phyloP scores from a whole-genome alignment of 2,888 invertebrate genomes.

The Netelia fuscicornis region DNA sequence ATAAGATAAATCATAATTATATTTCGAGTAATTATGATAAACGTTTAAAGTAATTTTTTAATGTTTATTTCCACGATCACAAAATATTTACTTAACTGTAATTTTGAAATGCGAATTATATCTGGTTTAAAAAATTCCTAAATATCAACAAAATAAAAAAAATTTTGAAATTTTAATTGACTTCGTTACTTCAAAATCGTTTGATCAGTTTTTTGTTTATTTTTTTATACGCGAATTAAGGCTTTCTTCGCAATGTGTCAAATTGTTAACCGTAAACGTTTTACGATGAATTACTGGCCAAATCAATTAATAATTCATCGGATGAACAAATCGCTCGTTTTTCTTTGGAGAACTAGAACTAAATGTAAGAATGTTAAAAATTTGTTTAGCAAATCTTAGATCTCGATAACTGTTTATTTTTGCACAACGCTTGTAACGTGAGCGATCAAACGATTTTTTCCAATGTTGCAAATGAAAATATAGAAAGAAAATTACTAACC shows the following conservation, averaged over 20 bases:
- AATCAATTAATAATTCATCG: neutral
- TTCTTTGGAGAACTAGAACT: neutral
- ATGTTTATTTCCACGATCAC: too few relatives aligned
- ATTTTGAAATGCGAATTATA: neutral
- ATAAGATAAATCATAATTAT: too few relatives aligned
- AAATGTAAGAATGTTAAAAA: neutral
- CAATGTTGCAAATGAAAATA: constrained; percentile 3
- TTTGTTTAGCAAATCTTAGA: neutral
- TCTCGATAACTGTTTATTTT: neutral
- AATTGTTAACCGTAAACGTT: neutral
- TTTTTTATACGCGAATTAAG: neutral
- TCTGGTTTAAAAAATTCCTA: neutral
- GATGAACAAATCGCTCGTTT: neutral
- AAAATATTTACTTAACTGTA: too few relatives aligned
- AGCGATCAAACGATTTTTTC: neutral
- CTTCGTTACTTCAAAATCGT: neutral
- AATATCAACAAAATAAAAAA: neutral
- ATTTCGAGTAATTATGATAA: too few relatives aligned
- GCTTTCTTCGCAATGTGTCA: neutral
- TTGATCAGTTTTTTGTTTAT: neutral
- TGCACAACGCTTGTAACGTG: neutral
- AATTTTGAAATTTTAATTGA: neutral
- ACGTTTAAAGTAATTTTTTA: too few relatives aligned
- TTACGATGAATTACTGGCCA: neutral
- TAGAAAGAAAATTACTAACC: constrained; percentile 47